Base-by-base conservation (phyloP, 2,888 invertebrate species). In the Macaria notata region DNA sequence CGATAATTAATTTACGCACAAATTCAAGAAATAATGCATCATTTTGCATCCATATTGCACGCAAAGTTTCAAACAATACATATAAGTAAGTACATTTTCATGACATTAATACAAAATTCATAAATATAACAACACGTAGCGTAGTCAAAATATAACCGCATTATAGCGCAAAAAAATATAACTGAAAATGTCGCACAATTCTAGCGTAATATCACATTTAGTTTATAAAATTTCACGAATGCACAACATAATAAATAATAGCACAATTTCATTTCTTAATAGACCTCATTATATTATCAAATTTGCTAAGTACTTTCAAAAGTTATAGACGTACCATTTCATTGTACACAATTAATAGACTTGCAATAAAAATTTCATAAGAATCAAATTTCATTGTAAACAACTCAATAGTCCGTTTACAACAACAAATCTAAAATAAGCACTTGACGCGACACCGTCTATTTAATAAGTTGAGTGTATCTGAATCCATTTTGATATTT, bases 21-120 rank as follows among this genome's bases (percentile, higher is more conserved):
- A 46, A 49, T 61, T 52, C 46, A 59, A 53, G 48, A 47, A 45
- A 48, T 42, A 51, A 50, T 48, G 43, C 54, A 56, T 9, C 29
- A 29, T 1, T 46, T 58, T 46, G 54, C 44, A 51, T 54, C 46
- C 19, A 51, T 36, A 63, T 64, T 62, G 62, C 62, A 63, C 57
- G 53, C 57, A 61, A 30, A 62, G 56, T 55, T 59, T 49, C 56
- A 59, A 58, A 56, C 61, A 68, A 61, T 53, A 58, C 56, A 63
- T 19, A 61, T 63, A 62, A 49, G 53, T 61, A 41, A 41, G 41
- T 64, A 57, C 51, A 63, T 63, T 69, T 69, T 36, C 53, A 63
- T 68, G 67, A 64, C 69, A 53, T 66, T 68, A 66, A 70, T 72
- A 65, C 69, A 71, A 61, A 74, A 73, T 72, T 72, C 71, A 75